Evolutionary conservation across 1,140 invertebrate genomes (phyloP).

Genomic region (Macrobrachium nipponense): DNA sequence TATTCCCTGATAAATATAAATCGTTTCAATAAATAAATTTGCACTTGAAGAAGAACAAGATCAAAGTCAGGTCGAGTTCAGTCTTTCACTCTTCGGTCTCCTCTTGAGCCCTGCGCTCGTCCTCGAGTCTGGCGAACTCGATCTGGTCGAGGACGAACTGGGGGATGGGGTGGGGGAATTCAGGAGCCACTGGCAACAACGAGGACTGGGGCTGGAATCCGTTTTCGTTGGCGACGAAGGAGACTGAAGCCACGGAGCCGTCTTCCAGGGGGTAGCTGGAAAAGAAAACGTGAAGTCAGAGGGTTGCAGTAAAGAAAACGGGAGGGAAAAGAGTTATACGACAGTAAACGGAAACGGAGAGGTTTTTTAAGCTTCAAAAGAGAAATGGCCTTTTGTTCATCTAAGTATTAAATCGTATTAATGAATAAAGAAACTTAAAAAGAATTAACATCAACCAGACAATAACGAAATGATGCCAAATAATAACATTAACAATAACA

Average conservation of each 20-base stretch:
- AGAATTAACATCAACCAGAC: no score
- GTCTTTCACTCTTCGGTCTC: background rate
- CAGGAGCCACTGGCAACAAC: background rate
- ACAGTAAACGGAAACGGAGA: background rate
- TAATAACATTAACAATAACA: background rate
- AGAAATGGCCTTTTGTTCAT: no score
- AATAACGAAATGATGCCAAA: no score
- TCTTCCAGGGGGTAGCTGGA: conserved; percentile 2
- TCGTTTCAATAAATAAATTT: no score
- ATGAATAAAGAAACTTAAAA: no score
- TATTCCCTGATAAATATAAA: no score
- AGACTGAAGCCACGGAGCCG: background rate
- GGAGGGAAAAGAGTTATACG: background rate
- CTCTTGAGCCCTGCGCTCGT: background rate
- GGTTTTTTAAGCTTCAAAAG: no score
- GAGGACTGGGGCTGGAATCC: background rate
- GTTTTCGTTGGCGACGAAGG: conserved; percentile 17
- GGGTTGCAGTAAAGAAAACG: background rate
- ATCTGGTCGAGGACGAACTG: conserved; percentile 11
- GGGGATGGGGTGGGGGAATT: background rate
- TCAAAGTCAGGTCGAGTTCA: no score
- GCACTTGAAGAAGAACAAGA: background rate
- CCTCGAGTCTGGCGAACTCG: background rate
- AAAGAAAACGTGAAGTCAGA: no score
- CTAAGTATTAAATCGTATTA: no score